Conservation (phyloP, 2,888 invertebrate species). For the Chloroclysta siterata region DNA sequence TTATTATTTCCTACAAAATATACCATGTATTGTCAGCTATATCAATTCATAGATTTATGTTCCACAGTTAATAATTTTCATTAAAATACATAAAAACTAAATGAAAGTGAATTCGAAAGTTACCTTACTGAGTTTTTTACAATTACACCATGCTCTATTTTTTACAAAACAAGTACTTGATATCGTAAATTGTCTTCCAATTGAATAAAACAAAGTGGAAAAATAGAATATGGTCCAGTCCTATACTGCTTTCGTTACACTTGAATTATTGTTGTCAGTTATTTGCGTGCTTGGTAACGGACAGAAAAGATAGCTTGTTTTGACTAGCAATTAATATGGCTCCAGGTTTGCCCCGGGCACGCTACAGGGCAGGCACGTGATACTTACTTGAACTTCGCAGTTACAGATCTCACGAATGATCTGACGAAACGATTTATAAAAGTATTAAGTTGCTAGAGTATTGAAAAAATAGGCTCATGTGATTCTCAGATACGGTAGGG, state of each 20-base stretch:
- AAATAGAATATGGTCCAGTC: constrained; percentile 28
- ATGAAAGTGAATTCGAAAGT: too few species aligned
- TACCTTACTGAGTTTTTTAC: too few species aligned
- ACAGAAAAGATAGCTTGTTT: constrained; percentile 56
- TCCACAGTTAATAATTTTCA: too few species aligned
- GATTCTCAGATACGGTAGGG: too few species aligned
- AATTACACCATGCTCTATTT: too few species aligned
- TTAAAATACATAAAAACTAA: too few species aligned
- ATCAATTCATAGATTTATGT: too few species aligned
- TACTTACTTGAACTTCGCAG: constrained; percentile 10
- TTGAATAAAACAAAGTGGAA: constrained; percentile 40
- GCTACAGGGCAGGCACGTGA: constrained; percentile 31
- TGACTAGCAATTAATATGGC: constrained; percentile 60
- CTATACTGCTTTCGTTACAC: constrained; percentile 25
- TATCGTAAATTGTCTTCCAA: constrained; percentile 21
- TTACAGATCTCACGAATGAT: constrained; percentile 24
- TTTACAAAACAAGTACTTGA: background rate
- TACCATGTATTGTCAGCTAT: too few species aligned
- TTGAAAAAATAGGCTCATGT: background rate
- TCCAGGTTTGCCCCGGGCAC: constrained; percentile 41
- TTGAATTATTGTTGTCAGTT: constrained; percentile 39
- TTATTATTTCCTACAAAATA: too few species aligned
- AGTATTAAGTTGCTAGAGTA: background rate
- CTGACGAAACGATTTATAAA: background rate
- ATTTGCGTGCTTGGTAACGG: constrained; percentile 46